Evolutionary conservation across 2,113 vertebrate genomes (phyloP).

Genomic region (Hypomesus transpacificus): DNA sequence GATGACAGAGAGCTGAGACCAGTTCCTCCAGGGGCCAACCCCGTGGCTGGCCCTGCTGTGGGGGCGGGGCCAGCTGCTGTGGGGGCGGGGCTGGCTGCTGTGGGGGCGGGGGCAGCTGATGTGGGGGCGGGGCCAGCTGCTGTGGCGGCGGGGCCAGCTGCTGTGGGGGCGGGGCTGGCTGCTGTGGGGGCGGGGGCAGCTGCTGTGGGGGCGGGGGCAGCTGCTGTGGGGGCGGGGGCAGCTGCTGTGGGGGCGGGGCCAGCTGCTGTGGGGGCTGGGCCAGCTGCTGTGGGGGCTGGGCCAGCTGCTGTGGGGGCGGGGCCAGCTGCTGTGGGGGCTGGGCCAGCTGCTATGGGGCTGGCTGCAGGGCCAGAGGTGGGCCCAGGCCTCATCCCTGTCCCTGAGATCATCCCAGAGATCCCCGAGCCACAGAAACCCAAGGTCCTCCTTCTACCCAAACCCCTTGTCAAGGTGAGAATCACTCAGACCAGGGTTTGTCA

Average conservation of each 20-base stretch:
- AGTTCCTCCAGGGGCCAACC: conserved; percentile 65
- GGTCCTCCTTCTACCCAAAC: conserved; percentile 50
- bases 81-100: too few relatives aligned
- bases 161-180: conserved; percentile 6
- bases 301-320: too few relatives aligned
- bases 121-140: too few relatives aligned
- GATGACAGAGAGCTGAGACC: conserved; percentile 66
- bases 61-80: neutral
- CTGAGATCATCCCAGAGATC: conserved; percentile 30
- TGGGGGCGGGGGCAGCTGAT: too few relatives aligned
- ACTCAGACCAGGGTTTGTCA: neutral
- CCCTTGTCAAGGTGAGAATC: conserved; percentile 57
- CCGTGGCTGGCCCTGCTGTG: conserved; percentile 19
- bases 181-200: neutral
- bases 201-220: too few relatives aligned
- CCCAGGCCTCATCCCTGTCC: conserved; percentile 25
- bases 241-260: neutral
- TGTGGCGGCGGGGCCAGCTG: too few relatives aligned
- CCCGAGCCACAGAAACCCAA: conserved; percentile 41
- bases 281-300: too few relatives aligned
- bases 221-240: too few relatives aligned
- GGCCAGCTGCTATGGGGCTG: neutral
- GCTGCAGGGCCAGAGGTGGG: conserved; percentile 4
- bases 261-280: neutral
- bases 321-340: too few relatives aligned